Conservation (phyloP, 2,113 vertebrate species). For the Fukomys damarensis region DNA sequence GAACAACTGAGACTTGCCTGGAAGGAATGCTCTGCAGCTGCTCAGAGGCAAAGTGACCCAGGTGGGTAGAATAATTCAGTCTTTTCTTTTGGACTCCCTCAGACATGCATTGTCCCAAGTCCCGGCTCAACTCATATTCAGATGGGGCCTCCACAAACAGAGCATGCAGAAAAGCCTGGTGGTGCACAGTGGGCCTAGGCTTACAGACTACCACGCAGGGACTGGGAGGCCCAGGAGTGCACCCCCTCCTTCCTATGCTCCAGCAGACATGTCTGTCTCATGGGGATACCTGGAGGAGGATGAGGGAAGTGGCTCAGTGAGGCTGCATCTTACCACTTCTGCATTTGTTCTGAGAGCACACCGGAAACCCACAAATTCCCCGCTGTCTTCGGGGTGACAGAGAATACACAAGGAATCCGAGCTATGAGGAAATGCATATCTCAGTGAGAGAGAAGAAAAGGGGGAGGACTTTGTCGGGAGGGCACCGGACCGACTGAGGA, state of each 20-base stretch:
- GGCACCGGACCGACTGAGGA: neutral
- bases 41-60: neutral
- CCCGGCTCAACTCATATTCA: neutral
- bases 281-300: neutral
- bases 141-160: neutral
- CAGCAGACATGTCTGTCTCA: neutral
- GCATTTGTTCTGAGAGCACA: neutral
- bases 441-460: neutral
- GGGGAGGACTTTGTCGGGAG: neutral
- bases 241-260: neutral
- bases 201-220: too few species aligned
- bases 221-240: neutral
- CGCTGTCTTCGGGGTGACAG: neutral
- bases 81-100: neutral
- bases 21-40: neutral
- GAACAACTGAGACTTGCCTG: neutral
- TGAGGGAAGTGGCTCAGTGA: neutral
- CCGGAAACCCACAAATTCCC: neutral
- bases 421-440: neutral
- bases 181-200: neutral
- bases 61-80: neutral
- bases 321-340: neutral
- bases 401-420: neutral
- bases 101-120: neutral
- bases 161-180: neutral